Percentiles rank a stretch among this genome's conserved stretches.
Conservation (phyloP, 1,140 invertebrate genomes). For the Uloborus diversus region DNA sequence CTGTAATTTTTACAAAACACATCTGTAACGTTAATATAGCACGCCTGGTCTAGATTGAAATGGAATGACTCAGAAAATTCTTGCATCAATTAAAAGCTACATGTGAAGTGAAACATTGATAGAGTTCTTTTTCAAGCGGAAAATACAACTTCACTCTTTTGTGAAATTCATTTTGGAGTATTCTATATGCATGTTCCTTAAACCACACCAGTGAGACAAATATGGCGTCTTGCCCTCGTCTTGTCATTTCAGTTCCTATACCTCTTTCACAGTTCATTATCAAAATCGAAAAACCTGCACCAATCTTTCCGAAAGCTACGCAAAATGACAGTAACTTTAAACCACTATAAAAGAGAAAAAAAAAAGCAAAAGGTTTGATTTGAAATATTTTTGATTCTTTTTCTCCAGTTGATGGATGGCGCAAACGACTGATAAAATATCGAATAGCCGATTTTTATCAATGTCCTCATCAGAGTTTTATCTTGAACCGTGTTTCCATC, state of each 20-base stretch:
- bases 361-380: background rate
- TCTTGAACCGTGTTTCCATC: background rate
- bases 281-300: background rate
- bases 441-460: slow-evolving; percentile 27
- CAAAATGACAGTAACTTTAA: slow-evolving; percentile 7
- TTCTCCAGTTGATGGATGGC: slow-evolving; percentile 1
- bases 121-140: too few species aligned
- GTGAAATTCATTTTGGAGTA: too few species aligned
- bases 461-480: slow-evolving; percentile 16
- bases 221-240: background rate
- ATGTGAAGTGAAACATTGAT: too few species aligned
- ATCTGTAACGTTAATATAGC: too few species aligned
- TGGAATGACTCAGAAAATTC: too few species aligned
- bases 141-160: too few species aligned
- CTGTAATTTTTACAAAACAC: too few species aligned
- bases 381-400: background rate
- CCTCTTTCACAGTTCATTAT: slow-evolving; percentile 4
- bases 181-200: too few species aligned
- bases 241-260: background rate
- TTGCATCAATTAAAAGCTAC: too few species aligned
- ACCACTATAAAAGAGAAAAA: background rate
- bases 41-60: too few species aligned
- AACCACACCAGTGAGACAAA: background rate
- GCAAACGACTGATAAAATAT: slow-evolving; percentile 40
- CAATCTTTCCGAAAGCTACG: slow-evolving; percentile 1